Conservation (phyloP, 2,797 vertebrate genomes). For the Anomalospiza imberbis region DNA sequence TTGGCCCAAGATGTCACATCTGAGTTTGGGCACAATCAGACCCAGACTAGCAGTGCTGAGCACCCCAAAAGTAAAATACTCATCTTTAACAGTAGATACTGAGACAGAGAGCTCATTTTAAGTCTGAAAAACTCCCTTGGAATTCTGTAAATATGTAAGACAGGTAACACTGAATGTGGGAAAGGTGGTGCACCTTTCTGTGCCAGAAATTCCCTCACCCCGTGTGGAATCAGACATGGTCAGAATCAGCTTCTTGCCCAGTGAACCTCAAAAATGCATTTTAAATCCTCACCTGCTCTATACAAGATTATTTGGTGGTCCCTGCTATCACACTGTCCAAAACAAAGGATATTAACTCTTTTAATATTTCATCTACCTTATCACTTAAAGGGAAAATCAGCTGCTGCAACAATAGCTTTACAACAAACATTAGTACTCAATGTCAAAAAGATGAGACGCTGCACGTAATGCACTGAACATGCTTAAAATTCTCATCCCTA, state of each 20-base stretch:
- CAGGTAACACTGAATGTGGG: not conserved
- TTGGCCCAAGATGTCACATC: not conserved
- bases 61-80: not conserved
- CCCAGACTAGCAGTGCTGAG: not conserved
- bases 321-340: not conserved
- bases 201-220: not conserved
- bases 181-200: not conserved
- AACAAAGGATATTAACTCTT: not conserved
- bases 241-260: not conserved
- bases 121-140: not conserved
- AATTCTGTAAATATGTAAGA: not conserved
- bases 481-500: not conserved
- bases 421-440: not conserved
- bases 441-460: not conserved
- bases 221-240: rapidly evolving
- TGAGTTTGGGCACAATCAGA: not conserved
- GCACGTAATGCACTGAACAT: not conserved
- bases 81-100: not conserved
- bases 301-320: not conserved
- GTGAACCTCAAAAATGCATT: not conserved
- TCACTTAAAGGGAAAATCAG: not conserved
- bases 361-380: not conserved
- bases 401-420: not conserved
- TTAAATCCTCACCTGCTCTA: not conserved
- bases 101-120: not conserved